phyloP scores from a whole-genome alignment of 2,113 vertebrate species.

The Aphyosemion australe region DNA sequence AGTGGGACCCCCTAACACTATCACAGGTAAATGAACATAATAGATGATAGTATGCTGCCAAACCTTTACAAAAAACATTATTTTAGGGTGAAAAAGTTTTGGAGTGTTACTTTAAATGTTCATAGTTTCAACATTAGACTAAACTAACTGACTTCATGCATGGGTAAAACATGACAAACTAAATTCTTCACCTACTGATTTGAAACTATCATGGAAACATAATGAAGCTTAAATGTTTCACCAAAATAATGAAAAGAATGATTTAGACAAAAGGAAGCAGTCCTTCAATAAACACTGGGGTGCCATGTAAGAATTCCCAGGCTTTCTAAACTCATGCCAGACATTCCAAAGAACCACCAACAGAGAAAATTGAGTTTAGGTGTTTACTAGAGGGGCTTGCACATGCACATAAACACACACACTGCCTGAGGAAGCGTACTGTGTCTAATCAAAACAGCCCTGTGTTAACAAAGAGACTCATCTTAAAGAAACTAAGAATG shows the following conservation, averaged over 20 bases:
- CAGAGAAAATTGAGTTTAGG: conserved; percentile 65
- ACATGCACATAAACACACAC: conserved; percentile 22
- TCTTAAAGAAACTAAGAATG: conserved; percentile 25
- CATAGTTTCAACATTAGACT: too few species aligned
- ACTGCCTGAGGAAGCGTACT: conserved; percentile 41
- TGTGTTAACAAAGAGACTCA: conserved; percentile 21
- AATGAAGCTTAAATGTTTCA: conserved; percentile 10
- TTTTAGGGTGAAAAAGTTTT: too few species aligned
- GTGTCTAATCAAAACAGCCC: conserved; percentile 48
- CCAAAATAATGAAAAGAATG: conserved; percentile 11
- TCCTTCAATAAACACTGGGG: conserved; percentile 21
- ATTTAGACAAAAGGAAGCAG: conserved; percentile 11
- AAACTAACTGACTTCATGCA: too few species aligned
- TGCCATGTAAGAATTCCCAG: conserved; percentile 37
- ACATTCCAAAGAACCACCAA: conserved; percentile 58
- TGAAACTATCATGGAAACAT: neutral
- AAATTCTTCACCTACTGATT: neutral
- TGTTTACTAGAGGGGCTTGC: conserved; percentile 42
- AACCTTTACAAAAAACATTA: too few species aligned
- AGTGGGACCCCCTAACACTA: too few species aligned
- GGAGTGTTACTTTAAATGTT: too few species aligned
- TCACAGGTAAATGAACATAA: too few species aligned
- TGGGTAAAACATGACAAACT: too few species aligned
- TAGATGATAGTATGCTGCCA: too few species aligned
- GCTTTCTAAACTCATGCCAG: conserved; percentile 38